A percentile compares a stretch with the other conserved stretches of the same genome.
Evolutionary conservation across 1,140 invertebrate species (phyloP).

Genomic region (Drosophila mayri): DNA sequence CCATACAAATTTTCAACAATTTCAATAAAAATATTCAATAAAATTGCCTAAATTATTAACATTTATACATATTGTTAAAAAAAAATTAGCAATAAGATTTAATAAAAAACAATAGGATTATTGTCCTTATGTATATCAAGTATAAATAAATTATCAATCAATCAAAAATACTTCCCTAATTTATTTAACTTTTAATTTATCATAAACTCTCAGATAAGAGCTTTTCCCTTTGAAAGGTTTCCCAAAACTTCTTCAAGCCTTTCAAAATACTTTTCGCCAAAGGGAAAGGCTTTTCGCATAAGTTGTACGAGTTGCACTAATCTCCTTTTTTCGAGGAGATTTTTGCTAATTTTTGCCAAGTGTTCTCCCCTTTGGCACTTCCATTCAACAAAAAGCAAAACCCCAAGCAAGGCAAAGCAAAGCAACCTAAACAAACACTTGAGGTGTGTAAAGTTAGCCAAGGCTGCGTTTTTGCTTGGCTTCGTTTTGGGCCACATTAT

Average conservation of each 20-base stretch:
- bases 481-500: conserved; percentile 61
- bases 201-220: too few relatives aligned
- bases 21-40: too few relatives aligned
- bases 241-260: neutral
- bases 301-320: conserved; percentile 29
- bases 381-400: conserved; percentile 32
- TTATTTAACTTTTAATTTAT: neutral
- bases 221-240: conserved; percentile 4
- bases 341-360: conserved; percentile 40
- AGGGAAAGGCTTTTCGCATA: conserved; percentile 7
- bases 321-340: conserved; percentile 7
- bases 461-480: conserved; percentile 74
- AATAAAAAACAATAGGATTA: neutral
- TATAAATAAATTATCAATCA: neutral
- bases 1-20: too few relatives aligned
- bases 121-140: neutral
- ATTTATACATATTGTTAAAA: too few relatives aligned
- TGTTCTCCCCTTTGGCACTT: conserved; percentile 22
- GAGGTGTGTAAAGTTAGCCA: conserved; percentile 82
- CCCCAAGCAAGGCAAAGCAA: conserved; percentile 45
- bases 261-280: conserved; percentile 14
- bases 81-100: too few relatives aligned
- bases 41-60: too few relatives aligned
- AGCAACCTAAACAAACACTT: conserved; percentile 82
- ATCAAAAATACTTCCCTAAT: neutral